Base-by-base conservation (phyloP, 2,797 vertebrate species). In the Lates japonicus region DNA sequence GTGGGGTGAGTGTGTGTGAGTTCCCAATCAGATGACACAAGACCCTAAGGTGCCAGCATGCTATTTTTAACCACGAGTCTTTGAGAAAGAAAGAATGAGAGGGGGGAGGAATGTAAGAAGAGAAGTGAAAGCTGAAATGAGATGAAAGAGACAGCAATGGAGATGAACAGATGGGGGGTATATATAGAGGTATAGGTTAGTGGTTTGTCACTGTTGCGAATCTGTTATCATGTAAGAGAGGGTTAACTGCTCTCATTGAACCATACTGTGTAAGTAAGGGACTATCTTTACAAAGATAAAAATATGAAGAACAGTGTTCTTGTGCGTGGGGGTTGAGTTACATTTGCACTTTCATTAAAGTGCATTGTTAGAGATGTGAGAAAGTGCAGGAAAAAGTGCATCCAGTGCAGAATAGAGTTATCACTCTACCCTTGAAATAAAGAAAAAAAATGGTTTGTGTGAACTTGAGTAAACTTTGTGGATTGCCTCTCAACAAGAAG, bases 21-120 rank as follows among this genome's bases (percentile, higher is more conserved):
- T 75, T 77, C 60, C 74, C 80, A 91, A 85, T 90, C 82, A 88
- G 83, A 92, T 85, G 92, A 87, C 87, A 88, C 74, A 88, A 85
- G 82, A 89, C 84, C 89, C 87, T 74, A 51, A 81, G 84, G 87
- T 87, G 65, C 80, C 80, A 74, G 60, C 16, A 19, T 78, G 69
- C 81, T 92, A 90, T 92, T 89, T 91, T 90, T 90, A 90, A 72
- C 78, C 66, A 29, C 11, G 67, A 37, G 10, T 74, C 54, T 82
- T 82, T 42, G 67, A 82, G 44, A 71, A 60, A 70, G 46, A 81
- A 62, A 44, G 57, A 86, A 60, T 44, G 60, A 57, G 69, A 64
- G 44, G 46, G 64, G 44, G 52, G 14, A 59, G 22, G 31, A 74
- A 61, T 67, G 74, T 69, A 74, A 81, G 51, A 51, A 41, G 62